These are phyloP conservation scores for Pitta sordida DNA, from an alignment of 2,113 vertebrate genomes.

Conservation along the genomic window DNA sequence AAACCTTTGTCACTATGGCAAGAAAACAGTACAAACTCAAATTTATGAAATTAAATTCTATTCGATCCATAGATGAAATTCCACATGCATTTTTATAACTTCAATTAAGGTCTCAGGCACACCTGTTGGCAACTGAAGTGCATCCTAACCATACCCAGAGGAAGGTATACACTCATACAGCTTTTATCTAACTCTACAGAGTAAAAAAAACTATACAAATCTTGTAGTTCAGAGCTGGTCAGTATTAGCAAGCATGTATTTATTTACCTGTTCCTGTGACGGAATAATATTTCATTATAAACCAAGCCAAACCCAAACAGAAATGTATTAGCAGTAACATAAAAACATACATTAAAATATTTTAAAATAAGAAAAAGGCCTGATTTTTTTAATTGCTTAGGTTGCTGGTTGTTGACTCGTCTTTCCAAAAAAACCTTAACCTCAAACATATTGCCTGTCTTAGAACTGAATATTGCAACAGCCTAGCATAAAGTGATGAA, in stretches of 20 bases:
- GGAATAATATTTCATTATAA: not conserved
- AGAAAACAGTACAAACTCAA: not conserved
- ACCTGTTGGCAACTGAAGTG: not conserved
- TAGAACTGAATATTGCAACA: not conserved
- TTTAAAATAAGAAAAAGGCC: accelerated
- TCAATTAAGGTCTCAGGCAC: not conserved
- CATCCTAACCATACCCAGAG: not conserved
- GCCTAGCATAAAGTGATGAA: not conserved
- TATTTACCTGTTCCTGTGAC: not conserved
- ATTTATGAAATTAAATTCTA: not conserved
- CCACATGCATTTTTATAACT: not conserved
- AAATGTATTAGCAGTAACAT: not conserved
- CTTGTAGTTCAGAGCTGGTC: not conserved
- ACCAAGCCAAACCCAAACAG: not conserved
- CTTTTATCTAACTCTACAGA: not conserved
- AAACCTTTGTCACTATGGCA: not conserved
- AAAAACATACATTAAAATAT: not conserved
- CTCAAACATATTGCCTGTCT: not conserved
- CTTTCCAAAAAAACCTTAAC: not conserved
- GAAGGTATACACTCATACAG: not conserved
- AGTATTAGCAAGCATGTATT: not conserved
- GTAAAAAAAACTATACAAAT: not conserved
- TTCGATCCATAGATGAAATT: not conserved
- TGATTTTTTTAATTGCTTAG: not conserved
- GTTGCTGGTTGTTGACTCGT: not conserved